Percentiles rank a stretch among this genome's conserved stretches.
Evolutionary conservation across 2,888 invertebrate species (phyloP).

Genomic region (Nasonovia ribisnigri): DNA sequence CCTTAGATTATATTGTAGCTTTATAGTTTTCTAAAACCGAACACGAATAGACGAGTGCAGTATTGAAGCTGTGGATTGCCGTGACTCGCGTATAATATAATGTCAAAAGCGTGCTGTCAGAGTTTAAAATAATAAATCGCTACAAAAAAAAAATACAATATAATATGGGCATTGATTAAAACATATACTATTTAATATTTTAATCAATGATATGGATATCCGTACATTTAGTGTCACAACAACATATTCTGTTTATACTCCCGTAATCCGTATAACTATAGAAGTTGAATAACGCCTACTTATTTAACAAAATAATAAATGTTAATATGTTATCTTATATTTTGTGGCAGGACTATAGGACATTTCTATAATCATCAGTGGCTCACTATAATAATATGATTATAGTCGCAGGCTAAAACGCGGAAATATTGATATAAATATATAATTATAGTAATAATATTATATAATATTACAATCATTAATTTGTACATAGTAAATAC

Average conservation of each 20-base stretch:
- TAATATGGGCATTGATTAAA: too few species aligned
- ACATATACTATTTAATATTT: too few species aligned
- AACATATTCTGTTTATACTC: neutral
- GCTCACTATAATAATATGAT: too few species aligned
- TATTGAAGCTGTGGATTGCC: too few species aligned
- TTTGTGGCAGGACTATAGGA: neutral
- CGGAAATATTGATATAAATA: neutral
- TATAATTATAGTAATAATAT: neutral
- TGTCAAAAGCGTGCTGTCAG: neutral
- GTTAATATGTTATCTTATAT: neutral
- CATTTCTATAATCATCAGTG: too few species aligned
- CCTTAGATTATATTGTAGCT: neutral
- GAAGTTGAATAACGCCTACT: neutral
- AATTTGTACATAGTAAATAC: neutral
- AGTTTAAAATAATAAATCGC: neutral
- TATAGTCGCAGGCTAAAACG: neutral
- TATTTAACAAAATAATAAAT: neutral
- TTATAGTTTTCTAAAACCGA: neutral
- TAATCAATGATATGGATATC: too few species aligned
- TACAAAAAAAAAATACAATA: neutral
- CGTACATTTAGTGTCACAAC: neutral
- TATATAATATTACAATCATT: too few species aligned
- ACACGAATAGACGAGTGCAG: neutral
- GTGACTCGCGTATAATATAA: neutral
- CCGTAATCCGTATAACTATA: neutral